Percentiles rank a stretch among this genome's conserved stretches.
Conservation (phyloP, 2,113 vertebrate species). For the Okapia johnstoni region DNA sequence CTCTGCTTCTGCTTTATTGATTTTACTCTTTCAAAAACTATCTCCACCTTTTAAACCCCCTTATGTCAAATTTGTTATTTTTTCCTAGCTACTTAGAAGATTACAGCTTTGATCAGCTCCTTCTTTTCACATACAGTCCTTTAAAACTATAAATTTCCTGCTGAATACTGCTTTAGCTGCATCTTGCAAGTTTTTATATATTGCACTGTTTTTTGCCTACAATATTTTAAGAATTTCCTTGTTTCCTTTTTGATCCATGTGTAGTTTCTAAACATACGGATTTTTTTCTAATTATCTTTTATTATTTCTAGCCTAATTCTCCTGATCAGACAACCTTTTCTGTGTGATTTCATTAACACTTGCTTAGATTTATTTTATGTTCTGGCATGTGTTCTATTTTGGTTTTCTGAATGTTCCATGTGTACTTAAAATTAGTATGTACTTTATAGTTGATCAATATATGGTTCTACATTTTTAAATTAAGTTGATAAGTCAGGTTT, state of each 20-base stretch:
- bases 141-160: not conserved
- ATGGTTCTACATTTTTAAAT: not conserved
- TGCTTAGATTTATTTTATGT: not conserved
- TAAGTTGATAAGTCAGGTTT: not conserved
- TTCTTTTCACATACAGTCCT: not conserved
- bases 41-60: not conserved
- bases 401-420: not conserved
- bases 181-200: not conserved
- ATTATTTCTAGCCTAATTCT: not conserved
- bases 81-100: not conserved
- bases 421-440: not conserved
- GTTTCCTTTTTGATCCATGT: not conserved
- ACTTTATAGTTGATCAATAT: not conserved
- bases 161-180: not conserved
- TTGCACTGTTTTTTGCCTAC: not conserved
- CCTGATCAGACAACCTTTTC: not conserved
- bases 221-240: not conserved
- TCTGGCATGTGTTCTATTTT: rapidly evolving
- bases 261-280: not conserved
- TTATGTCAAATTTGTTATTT: not conserved
- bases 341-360: not conserved
- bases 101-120: not conserved
- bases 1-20: not conserved
- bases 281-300: not conserved
- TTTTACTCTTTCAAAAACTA: not conserved